These are phyloP conservation scores for Dissostichus mawsoni DNA, from an alignment of 2,113 vertebrate species.

Conservation along the genomic window DNA sequence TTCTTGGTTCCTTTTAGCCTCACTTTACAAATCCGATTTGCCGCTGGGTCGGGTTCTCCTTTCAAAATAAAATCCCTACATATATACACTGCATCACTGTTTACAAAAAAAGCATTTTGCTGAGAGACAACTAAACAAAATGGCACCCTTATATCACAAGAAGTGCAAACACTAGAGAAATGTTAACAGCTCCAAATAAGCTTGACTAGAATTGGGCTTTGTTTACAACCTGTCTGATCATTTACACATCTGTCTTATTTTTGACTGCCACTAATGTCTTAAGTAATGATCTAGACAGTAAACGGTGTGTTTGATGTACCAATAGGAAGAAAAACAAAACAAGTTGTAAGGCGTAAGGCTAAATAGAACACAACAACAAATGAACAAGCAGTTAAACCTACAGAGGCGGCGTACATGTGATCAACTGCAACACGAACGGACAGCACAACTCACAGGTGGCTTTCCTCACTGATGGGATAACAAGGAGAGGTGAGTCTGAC, in stretches of 20 bases:
- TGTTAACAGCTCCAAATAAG: too few species aligned
- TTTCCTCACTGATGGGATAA: neutral
- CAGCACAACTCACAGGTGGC: constrained; percentile 3
- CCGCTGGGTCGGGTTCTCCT: too few species aligned
- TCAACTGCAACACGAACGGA: constrained; percentile 14
- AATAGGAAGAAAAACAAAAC: neutral
- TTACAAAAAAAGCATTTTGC: too few species aligned
- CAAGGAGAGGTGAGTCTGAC: neutral
- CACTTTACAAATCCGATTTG: too few species aligned
- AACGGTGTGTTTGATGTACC: neutral
- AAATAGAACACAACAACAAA: constrained; percentile 29
- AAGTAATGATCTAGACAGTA: neutral
- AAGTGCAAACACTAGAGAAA: too few species aligned
- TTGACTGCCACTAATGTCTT: too few species aligned
- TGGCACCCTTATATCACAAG: too few species aligned
- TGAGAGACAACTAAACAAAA: too few species aligned
- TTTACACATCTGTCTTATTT: neutral
- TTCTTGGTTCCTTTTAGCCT: too few species aligned
- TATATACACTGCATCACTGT: too few species aligned
- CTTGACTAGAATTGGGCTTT: too few species aligned
- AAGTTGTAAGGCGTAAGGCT: neutral
- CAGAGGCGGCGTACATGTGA: neutral
- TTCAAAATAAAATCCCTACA: too few species aligned
- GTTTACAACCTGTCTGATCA: neutral
- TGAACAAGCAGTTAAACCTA: constrained; percentile 13